Evolutionary conservation across 2,113 vertebrate species (phyloP).

Genomic region (Dolichotis patagonum): DNA sequence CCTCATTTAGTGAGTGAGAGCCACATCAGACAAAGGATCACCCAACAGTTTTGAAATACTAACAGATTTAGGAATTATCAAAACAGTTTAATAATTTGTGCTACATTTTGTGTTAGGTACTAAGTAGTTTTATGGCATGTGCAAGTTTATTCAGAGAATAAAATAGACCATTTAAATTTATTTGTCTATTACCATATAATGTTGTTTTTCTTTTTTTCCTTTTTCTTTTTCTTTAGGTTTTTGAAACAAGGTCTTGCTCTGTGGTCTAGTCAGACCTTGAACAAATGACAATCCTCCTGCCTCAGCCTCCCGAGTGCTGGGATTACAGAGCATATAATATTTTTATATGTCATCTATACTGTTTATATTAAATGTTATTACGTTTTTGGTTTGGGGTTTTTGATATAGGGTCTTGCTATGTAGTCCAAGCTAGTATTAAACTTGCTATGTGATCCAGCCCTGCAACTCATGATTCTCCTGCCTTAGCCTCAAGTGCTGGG

Average conservation of each 20-base stretch:
- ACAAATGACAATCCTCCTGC: not conserved
- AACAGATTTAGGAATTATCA: not conserved
- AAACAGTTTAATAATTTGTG: not conserved
- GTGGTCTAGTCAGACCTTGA: too few relatives aligned
- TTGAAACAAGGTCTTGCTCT: too few relatives aligned
- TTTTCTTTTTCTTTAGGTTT: not conserved
- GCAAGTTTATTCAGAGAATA: not conserved
- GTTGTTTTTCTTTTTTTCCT: not conserved
- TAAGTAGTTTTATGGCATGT: not conserved
- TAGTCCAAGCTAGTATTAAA: not conserved
- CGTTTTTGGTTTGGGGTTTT: not conserved
- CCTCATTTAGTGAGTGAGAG: not conserved
- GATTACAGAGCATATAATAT: not conserved
- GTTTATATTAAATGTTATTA: not conserved
- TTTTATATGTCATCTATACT: not conserved
- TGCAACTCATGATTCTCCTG: not conserved
- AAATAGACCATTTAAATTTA: not conserved
- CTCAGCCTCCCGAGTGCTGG: not conserved
- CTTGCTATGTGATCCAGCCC: not conserved
- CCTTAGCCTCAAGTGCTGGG: not conserved
- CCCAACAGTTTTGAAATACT: not conserved
- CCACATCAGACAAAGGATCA: not conserved
- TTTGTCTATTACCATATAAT: not conserved
- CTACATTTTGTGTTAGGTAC: not conserved
- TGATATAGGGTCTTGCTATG: not conserved